A percentile compares a stretch with the other conserved stretches of the same genome.
Conservation (phyloP, 2,113 vertebrate species). For the Bucco capensis region DNA sequence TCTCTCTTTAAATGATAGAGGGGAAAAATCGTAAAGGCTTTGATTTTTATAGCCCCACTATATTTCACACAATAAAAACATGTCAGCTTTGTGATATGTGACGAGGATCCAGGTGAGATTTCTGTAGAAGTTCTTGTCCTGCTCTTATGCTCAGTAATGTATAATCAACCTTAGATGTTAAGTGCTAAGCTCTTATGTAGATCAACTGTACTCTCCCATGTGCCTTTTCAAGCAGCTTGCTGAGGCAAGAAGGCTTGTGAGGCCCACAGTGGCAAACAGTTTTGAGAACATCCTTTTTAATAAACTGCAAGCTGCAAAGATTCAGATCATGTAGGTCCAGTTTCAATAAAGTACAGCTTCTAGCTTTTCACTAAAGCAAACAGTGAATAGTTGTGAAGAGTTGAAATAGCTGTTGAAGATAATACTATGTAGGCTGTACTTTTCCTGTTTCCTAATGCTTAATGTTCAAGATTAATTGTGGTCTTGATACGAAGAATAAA, state of each 20-base stretch:
- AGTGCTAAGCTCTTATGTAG: neutral
- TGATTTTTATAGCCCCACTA: neutral
- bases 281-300: neutral
- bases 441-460: neutral
- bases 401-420: neutral
- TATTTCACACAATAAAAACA: neutral
- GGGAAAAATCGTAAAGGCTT: accelerated
- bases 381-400: neutral
- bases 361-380: neutral
- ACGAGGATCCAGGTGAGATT: neutral
- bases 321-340: neutral
- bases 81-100: neutral
- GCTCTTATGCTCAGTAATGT: accelerated
- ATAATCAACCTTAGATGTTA: neutral
- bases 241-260: neutral
- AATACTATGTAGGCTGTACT: neutral
- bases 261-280: neutral
- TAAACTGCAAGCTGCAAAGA: neutral
- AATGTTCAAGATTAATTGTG: neutral
- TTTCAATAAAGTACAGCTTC: neutral
- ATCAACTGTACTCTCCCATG: neutral
- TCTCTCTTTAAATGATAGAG: accelerated
- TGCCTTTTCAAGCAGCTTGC: neutral
- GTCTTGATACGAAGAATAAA: neutral
- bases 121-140: neutral